Evolutionary conservation across 2,113 vertebrate genomes (phyloP), one percentile per base, ranked within the genome.

Genomic region (Datnioides undecimradiatus): DNA sequence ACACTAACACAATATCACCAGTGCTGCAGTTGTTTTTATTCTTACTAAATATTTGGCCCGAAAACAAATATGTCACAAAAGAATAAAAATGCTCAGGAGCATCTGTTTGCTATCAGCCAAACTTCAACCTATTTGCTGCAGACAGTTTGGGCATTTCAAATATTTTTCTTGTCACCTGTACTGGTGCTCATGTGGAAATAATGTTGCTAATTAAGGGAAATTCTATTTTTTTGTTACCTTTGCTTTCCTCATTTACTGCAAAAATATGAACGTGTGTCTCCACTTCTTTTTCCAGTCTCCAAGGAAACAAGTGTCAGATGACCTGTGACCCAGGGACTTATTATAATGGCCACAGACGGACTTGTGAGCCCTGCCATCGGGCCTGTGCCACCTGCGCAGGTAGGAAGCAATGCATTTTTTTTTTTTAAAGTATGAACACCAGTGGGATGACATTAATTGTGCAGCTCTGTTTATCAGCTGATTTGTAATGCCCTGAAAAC

Each of bases 321-420:
- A 94, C 90, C 64, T 99, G 98, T 86, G 96, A 97, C 21, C 89
- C 95, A 0, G 97, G 97, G 51, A 96, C 95, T 74, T 99, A 97
- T 87, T 97, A 98, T 88, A 99, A 95, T 0, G 97, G 96, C 68
- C 93, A 95, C 85, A 93, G 93, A 70, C 94, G 94, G 79, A 93
- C 95, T 21, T 99, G 98, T 88, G 98, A 99, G 71, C 93, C 91
- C 1, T 99, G 98, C 78, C 97, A 99, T 84, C 94, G 92, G 40
- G 96, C 96, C 40, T 99, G 98, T 76, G 97, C 97, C 21, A 96
- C 97, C 5, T 99, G 98, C 87, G 95, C 97, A 93, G 98, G 98
- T 99, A 95, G 33, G 57, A 66, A 40, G 9, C 36, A 16, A 1
- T 19, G 31, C 25, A 2, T 43, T n/a, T 5, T 43, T 36, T 9